Conservation (phyloP, 2,113 vertebrate species). For the Cyanistes caeruleus region DNA sequence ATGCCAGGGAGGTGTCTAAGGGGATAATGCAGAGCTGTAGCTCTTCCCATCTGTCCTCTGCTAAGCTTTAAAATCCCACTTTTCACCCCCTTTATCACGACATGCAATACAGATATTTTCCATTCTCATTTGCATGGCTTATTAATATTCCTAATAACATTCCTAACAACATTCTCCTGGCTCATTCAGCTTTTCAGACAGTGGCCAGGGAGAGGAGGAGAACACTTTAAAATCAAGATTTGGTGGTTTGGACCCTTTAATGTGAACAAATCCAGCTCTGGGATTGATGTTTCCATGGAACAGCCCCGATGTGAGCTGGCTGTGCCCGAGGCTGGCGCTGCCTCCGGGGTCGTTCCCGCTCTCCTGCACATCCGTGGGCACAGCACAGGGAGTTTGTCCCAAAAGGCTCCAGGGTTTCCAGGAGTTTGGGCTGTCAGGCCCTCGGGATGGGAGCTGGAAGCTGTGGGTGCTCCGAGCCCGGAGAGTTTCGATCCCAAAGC, state of each 20-base stretch:
- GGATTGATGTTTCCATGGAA: background rate
- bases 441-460: background rate
- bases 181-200: background rate
- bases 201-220: background rate
- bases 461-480: background rate
- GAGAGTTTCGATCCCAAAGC: background rate
- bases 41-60: background rate
- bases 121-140: accelerated
- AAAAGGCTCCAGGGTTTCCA: background rate
- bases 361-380: background rate
- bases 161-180: background rate
- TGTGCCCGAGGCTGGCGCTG: background rate
- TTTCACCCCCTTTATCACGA: background rate
- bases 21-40: background rate
- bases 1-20: background rate
- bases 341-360: background rate
- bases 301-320: accelerated
- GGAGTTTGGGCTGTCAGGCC: background rate
- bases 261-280: background rate
- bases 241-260: background rate
- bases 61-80: background rate
- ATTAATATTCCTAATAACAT: background rate
- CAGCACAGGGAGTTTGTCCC: background rate
- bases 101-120: background rate
- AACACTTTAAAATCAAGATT: background rate